Evolutionary conservation across 2,888 invertebrate species (phyloP).

Genomic region (Malthinus seriepunctatus): DNA sequence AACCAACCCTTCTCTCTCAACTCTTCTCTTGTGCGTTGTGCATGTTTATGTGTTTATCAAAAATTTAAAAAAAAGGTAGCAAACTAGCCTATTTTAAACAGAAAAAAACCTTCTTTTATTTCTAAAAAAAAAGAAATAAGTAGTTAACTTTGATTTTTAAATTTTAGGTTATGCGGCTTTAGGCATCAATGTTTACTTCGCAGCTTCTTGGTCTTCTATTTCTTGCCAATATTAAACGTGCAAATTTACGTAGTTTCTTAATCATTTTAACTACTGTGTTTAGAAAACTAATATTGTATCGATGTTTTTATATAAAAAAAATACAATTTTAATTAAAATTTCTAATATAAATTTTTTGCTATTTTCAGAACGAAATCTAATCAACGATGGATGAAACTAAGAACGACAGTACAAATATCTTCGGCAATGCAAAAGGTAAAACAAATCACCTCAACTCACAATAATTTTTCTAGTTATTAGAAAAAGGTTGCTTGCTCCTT

Average conservation of each 20-base stretch:
- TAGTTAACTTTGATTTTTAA: constrained; percentile 18
- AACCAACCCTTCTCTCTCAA: too few relatives aligned
- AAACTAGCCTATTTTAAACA: background rate
- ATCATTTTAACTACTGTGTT: constrained; percentile 15
- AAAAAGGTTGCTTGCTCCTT: background rate
- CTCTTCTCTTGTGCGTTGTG: background rate
- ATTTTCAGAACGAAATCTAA: constrained; percentile 84
- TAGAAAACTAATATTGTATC: constrained; percentile 14
- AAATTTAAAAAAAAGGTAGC: background rate
- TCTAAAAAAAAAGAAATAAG: background rate
- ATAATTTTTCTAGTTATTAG: too few relatives aligned
- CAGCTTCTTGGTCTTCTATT: constrained; percentile 13
- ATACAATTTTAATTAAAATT: constrained; percentile 14
- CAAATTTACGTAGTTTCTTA: constrained; percentile 3
- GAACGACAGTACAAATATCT: constrained; percentile 91
- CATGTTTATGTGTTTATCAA: background rate
- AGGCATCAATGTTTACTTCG: constrained; percentile 11
- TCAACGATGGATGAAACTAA: constrained; percentile 94
- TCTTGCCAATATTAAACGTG: constrained; percentile 3
- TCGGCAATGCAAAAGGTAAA: constrained; percentile 80
- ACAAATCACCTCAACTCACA: too few relatives aligned
- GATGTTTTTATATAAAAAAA: constrained; percentile 14
- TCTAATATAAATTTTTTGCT: constrained; percentile 6
- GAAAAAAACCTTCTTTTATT: background rate
- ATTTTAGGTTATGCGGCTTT: constrained; percentile 17